These are phyloP conservation scores for Porites divaricata DNA, from an alignment of 92 coral and sea anemone species.

Conservation along the genomic window DNA sequence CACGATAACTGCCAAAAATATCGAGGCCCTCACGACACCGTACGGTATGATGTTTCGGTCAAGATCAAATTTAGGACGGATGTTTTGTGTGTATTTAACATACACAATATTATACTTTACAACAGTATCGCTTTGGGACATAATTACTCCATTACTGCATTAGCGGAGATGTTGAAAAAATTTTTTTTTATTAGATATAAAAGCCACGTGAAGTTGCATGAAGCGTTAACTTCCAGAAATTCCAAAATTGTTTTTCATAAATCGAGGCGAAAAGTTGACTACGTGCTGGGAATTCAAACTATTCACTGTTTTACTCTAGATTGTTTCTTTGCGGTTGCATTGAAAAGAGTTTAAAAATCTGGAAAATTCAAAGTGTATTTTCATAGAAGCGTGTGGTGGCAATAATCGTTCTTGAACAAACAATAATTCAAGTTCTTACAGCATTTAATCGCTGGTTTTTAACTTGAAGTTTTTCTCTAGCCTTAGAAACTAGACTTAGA, in stretches of 20 bases:
- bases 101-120: no score
- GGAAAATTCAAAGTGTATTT: neutral
- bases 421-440: neutral
- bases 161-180: neutral
- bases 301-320: neutral
- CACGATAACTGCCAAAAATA: no score
- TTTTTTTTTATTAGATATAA: no score
- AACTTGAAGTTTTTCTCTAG: neutral
- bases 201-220: neutral
- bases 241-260: neutral
- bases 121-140: no score
- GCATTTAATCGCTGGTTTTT: neutral
- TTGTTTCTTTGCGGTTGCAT: constrained; percentile 1
- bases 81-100: no score
- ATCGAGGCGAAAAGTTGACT: no score
- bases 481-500: neutral
- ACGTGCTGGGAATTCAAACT: no score
- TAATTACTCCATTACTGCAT: no score
- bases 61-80: no score
- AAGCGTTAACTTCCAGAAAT: neutral
- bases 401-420: neutral
- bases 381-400: neutral
- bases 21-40: no score
- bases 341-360: neutral
- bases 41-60: no score